Evolutionary conservation across 2,888 invertebrate genomes (phyloP), one percentile per base, ranked within the genome.

Genomic region (Sarcophaga caerulescens): DNA sequence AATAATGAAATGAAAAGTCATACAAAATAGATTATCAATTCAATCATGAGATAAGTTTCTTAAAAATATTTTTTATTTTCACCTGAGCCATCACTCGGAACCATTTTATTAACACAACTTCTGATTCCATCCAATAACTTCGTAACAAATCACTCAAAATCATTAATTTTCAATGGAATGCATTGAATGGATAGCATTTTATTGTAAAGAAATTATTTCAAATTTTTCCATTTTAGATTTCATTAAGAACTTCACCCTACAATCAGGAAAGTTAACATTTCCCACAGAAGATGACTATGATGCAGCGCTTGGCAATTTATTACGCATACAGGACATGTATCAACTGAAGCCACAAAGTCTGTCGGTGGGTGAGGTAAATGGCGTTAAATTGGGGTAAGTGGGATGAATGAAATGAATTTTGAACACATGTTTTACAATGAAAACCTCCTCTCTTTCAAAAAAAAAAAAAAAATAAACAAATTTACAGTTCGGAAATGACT

Each of bases 301-400:
- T 76, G 85, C 88, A 47, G 90, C 91, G 0, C 81, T 90, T 44
- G 83, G 80, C 14, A 89, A 89, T 83, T 79, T 92, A 60, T 74
- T 92, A 75, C 90, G 95, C 59, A 92, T 95, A n/a, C 95, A 96
- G 89, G 95, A 95, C 87, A 95, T 95, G 0, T 96, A 96, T 90
- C 94, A 94, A 85, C 91, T 96, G 75, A 94, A 95, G 2, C 93
- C 95, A 0, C 90, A 93, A n/a, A 92, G 93, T 35, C 92, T 96
- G 66, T 94, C 95, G 0, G 90, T 93, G 69, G 95, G 95, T n/a
- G 90, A 93, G 78, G 93, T 94, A 75, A 91, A 92, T 85, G 94
- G 93, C 23, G 85, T 89, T 12, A 90, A 92, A 80, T 79, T 92
- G 69, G 90, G 91, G 91, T 91, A 88, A 87, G 87, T 81, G 81